Percentiles rank a stretch among this genome's conserved stretches.
Conservation (phyloP, 2,797 vertebrate species). For the Scomberomorus guttatus region DNA sequence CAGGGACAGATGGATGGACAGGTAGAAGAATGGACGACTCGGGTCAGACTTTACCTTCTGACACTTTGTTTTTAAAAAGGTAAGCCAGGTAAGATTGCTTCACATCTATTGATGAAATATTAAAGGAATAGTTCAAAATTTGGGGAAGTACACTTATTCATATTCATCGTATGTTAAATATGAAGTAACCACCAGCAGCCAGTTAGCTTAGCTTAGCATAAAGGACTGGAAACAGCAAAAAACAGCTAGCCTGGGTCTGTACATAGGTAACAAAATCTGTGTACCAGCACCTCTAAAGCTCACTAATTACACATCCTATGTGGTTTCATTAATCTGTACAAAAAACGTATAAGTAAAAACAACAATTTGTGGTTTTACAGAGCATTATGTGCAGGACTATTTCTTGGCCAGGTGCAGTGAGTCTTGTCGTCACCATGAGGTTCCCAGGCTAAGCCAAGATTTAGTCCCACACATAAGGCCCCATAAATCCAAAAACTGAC, state of each 20-base stretch:
- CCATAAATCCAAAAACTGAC: not conserved
- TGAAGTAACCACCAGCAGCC: not conserved
- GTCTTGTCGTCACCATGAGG: not conserved
- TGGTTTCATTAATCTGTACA: not conserved
- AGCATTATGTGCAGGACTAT: not conserved
- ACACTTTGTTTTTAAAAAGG: slow-evolving; percentile 1
- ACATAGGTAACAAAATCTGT: not conserved
- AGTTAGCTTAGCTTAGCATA: not conserved
- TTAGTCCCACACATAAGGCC: not conserved
- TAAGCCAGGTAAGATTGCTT: slow-evolving; percentile 14
- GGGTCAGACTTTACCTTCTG: slow-evolving; percentile 22
- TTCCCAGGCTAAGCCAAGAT: not conserved
- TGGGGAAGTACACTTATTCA: not conserved
- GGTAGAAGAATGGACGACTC: slow-evolving; percentile 19
- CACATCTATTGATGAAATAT: not conserved
- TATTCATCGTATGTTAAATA: not conserved
- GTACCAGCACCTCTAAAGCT: not conserved
- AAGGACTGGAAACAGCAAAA: too few relatives aligned
- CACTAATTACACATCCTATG: not conserved
- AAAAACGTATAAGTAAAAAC: not conserved
- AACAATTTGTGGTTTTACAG: not conserved
- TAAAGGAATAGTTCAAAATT: not conserved
- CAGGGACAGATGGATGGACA: slow-evolving; percentile 64
- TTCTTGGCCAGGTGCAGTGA: not conserved
- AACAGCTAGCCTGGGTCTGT: not conserved